phyloP scores from a whole-genome alignment of 2,888 invertebrate species.

The Sycophila texana region DNA sequence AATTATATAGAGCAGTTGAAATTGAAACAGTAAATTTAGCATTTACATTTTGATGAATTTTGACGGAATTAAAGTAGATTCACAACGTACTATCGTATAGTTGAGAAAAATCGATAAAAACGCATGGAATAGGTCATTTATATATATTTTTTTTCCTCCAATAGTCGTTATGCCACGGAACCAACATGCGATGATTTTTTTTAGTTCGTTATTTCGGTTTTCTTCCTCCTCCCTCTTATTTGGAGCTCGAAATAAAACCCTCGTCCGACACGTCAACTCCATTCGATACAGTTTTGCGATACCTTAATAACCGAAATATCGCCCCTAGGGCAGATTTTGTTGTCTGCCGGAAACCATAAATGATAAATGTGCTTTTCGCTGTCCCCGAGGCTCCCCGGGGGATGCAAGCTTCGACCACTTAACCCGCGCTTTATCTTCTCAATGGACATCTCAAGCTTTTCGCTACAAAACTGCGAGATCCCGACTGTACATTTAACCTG shows the following conservation, averaged over 20 bases:
- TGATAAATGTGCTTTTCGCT: conserved; percentile 68
- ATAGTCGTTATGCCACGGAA: conserved; percentile 24
- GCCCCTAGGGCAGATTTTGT: conserved; percentile 70
- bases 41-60: background rate
- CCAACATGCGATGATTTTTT: conserved; percentile 17
- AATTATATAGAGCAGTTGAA: background rate
- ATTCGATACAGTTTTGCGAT: conserved; percentile 64
- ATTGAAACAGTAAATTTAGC: too few species aligned
- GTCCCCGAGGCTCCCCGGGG: conserved; percentile 58
- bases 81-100: conserved; percentile 5
- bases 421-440: conserved; percentile 57
- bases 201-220: conserved; percentile 15
- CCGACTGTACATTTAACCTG: conserved; percentile 29
- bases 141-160: background rate
- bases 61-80: conserved; percentile 7
- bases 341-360: conserved; percentile 63
- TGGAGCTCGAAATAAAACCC: conserved; percentile 32
- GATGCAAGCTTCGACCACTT: conserved; percentile 57
- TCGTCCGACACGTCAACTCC: conserved; percentile 47
- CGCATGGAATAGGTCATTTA: background rate
- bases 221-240: background rate
- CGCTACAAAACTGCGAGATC: conserved; percentile 23
- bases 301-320: conserved; percentile 71
- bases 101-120: conserved; percentile 30
- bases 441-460: conserved; percentile 54